phyloP scores from a whole-genome alignment of 1,140 invertebrate genomes.

The Megalonaias nervosa region DNA sequence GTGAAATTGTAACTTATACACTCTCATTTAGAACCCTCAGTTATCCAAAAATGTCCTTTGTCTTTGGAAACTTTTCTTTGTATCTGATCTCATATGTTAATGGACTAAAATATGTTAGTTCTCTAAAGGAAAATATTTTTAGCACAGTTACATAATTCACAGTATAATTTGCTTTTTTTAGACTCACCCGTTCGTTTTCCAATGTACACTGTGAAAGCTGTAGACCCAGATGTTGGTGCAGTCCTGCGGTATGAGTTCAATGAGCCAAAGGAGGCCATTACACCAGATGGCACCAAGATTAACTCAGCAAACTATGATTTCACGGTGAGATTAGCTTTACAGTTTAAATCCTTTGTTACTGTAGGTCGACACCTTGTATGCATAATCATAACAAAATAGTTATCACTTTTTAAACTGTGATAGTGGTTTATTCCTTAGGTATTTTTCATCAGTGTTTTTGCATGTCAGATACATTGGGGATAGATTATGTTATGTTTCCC shows the following conservation, averaged over 20 bases:
- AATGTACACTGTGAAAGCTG: conserved; percentile 7
- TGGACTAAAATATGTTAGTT: too few species aligned
- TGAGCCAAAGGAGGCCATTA: conserved; percentile 15
- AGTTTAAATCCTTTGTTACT: too few species aligned
- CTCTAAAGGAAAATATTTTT: too few species aligned
- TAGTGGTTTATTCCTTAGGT: neutral
- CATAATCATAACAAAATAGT: neutral
- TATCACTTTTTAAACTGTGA: neutral
- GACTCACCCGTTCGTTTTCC: conserved; percentile 2
- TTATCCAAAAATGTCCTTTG: too few species aligned
- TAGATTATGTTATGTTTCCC: too few species aligned
- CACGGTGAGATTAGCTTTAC: conserved; percentile 8
- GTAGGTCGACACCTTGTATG: neutral
- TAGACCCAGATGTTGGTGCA: conserved; percentile 24
- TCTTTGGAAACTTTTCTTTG: too few species aligned
- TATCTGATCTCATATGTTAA: too few species aligned
- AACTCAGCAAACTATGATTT: conserved; percentile 17
- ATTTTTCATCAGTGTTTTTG: too few species aligned
- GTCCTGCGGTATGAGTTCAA: conserved; percentile 5
- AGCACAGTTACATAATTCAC: too few species aligned
- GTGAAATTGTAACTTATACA: too few species aligned
- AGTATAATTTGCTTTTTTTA: neutral
- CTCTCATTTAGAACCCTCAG: too few species aligned
- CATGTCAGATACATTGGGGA: too few species aligned
- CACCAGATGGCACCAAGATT: conserved; percentile 15